A percentile compares a stretch with the other conserved stretches of the same genome.
phyloP scores from a whole-genome alignment of 2,888 invertebrate genomes.

The Ferdinandea cuprea region DNA sequence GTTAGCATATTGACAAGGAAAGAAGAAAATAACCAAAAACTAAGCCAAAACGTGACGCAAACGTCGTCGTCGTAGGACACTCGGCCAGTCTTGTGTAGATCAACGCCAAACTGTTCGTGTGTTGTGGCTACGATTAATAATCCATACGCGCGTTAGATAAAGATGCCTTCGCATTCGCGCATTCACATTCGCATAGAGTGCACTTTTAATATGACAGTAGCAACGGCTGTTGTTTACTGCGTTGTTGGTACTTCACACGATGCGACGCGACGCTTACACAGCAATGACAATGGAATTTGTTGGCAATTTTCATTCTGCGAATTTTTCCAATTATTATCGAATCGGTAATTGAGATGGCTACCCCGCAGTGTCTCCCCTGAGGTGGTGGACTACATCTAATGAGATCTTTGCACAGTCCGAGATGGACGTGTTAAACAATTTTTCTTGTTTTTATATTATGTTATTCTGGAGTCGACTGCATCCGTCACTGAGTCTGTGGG shows the following conservation, averaged over 20 bases:
- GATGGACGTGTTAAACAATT: slow-evolving; percentile 72
- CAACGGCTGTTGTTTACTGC: background rate
- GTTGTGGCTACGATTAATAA: slow-evolving; percentile 62
- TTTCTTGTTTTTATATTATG: slow-evolving; percentile 64
- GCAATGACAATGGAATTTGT: slow-evolving; percentile 72
- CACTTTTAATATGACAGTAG: slow-evolving; percentile 43
- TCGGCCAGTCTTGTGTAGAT: slow-evolving; percentile 47
- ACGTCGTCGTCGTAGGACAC: slow-evolving; percentile 45
- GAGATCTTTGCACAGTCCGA: slow-evolving; percentile 56
- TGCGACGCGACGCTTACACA: slow-evolving; percentile 35
- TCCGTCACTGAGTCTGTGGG: slow-evolving; percentile 68
- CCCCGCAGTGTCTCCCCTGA: slow-evolving; percentile 65
- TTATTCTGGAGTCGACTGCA: slow-evolving; percentile 32
- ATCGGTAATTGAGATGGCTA: slow-evolving; percentile 74
- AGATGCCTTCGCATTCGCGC: slow-evolving; percentile 63
- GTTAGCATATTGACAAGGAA: slow-evolving; percentile 50
- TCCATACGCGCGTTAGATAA: slow-evolving; percentile 67
- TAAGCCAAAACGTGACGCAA: slow-evolving; percentile 65
- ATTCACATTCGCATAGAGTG: no score
- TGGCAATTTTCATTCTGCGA: slow-evolving; percentile 75
- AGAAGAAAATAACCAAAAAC: slow-evolving; percentile 49
- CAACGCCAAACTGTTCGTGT: slow-evolving; percentile 2
- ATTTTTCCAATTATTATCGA: slow-evolving; percentile 75
- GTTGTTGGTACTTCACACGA: slow-evolving; percentile 61
- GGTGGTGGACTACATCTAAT: slow-evolving; percentile 72